These are phyloP conservation scores for Drosophila biarmipes DNA, from an alignment of 1,140 invertebrate species.

Conservation along the genomic window DNA sequence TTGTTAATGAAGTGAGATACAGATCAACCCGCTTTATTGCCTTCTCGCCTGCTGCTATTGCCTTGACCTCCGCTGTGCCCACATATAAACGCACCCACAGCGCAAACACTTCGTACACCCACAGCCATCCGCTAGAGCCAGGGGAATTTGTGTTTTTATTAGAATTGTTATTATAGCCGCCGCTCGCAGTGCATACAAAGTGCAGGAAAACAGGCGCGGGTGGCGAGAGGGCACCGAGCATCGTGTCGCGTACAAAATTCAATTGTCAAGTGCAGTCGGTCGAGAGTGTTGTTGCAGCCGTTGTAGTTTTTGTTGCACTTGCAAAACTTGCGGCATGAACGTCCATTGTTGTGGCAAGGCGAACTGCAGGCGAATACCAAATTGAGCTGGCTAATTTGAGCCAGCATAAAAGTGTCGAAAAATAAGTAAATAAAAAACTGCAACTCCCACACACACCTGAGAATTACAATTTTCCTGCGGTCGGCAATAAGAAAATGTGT, in stretches of 20 bases:
- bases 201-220: constrained; percentile 11
- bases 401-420: constrained; percentile 23
- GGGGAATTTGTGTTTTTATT: constrained; percentile 71
- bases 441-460: constrained; percentile 48
- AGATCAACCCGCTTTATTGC: background rate
- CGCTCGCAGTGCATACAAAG: constrained; percentile 45
- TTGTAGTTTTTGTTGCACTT: constrained; percentile 17
- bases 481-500: constrained; percentile 40
- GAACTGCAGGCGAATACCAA: constrained; percentile 40
- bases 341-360: constrained; percentile 61
- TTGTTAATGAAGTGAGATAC: no score
- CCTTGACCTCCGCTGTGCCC: constrained; percentile 17
- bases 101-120: constrained; percentile 33
- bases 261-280: constrained; percentile 76
- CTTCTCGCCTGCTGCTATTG: constrained; percentile 5
- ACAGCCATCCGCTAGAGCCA: constrained; percentile 21
- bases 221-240: constrained; percentile 39
- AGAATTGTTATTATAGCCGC: constrained; percentile 55
- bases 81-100: constrained; percentile 27
- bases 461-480: constrained; percentile 42
- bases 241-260: constrained; percentile 51
- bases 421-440: constrained; percentile 16
- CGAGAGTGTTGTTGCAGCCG: constrained; percentile 45
- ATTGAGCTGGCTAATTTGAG: constrained; percentile 65
- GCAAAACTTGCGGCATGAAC: constrained; percentile 32